Evolutionary conservation across 2,888 invertebrate genomes (phyloP).

Genomic region (Conomelus anceps): DNA sequence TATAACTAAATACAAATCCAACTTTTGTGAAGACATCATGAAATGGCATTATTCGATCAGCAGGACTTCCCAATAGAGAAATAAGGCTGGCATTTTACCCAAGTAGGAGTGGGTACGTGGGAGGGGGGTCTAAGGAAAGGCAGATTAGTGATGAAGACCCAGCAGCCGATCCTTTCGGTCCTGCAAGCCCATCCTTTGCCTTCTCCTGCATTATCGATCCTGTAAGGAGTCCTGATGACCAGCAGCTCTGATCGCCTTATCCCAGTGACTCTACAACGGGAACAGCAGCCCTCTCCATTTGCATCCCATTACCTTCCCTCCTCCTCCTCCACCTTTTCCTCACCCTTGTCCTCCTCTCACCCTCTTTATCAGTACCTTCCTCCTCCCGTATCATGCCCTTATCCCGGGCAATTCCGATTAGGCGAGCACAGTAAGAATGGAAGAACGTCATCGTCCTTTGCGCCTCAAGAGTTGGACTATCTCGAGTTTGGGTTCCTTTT

Average conservation of each 20-base stretch:
- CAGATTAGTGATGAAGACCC: background rate
- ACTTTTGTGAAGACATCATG: background rate
- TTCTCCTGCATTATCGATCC: background rate
- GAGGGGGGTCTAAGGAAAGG: background rate
- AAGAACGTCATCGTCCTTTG: background rate
- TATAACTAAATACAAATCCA: background rate
- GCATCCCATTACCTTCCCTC: background rate
- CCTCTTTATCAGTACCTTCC: background rate
- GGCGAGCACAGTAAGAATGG: background rate
- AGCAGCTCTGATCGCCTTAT: background rate
- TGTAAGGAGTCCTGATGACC: background rate
- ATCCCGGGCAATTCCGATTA: background rate
- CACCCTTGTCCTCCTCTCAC: too few species aligned
- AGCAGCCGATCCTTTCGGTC: background rate
- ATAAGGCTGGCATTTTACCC: background rate
- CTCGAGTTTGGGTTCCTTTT: too few species aligned
- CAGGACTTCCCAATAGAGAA: background rate
- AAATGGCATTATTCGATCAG: background rate
- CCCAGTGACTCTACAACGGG: too few species aligned
- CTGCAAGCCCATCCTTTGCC: background rate
- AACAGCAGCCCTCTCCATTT: too few species aligned
- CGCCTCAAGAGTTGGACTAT: background rate
- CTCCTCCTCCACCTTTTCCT: too few species aligned
- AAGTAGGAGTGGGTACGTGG: too few species aligned
- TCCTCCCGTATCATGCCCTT: background rate